A percentile compares a stretch with the other conserved stretches of the same genome.
Conservation (phyloP, 2,797 vertebrate genomes). For the Acanthurus lineatus region DNA sequence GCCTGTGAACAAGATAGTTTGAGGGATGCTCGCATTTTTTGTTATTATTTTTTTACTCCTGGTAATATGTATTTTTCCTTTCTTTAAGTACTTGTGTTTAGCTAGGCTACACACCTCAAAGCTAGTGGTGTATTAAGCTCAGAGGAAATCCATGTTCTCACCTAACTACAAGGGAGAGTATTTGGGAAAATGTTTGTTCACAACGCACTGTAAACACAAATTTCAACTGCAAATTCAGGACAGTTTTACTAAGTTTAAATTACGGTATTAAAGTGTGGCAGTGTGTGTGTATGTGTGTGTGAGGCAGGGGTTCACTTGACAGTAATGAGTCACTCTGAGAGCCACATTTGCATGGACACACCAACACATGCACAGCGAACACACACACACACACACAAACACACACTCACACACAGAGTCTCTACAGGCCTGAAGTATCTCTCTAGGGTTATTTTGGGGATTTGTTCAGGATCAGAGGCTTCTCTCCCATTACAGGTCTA, state of each 20-base stretch:
- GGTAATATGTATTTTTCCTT: background rate
- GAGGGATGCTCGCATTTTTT: background rate
- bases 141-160: background rate
- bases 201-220: background rate
- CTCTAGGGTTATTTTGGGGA: conserved; percentile 69
- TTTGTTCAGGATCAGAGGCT: conserved; percentile 78
- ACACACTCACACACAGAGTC: conserved; percentile 33
- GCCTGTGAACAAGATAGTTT: background rate
- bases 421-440: conserved; percentile 55
- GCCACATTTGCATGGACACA: conserved; percentile 41
- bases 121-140: background rate
- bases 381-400: background rate
- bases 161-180: background rate
- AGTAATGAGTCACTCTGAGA: conserved; percentile 57
- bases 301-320: conserved; percentile 17
- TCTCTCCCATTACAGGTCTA: conserved; percentile 72
- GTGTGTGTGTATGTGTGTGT: background rate
- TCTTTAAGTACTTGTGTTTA: background rate
- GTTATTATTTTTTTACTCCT: background rate
- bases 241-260: background rate
- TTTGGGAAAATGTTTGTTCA: background rate
- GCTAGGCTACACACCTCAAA: background rate
- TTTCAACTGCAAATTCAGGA: conserved; percentile 24
- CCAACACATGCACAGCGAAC: conserved; percentile 35
- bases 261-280: background rate